Percentiles rank a stretch among this genome's conserved stretches.
Evolutionary conservation across 2,797 vertebrate genomes (phyloP).

Genomic region (Danio aesculapii): DNA sequence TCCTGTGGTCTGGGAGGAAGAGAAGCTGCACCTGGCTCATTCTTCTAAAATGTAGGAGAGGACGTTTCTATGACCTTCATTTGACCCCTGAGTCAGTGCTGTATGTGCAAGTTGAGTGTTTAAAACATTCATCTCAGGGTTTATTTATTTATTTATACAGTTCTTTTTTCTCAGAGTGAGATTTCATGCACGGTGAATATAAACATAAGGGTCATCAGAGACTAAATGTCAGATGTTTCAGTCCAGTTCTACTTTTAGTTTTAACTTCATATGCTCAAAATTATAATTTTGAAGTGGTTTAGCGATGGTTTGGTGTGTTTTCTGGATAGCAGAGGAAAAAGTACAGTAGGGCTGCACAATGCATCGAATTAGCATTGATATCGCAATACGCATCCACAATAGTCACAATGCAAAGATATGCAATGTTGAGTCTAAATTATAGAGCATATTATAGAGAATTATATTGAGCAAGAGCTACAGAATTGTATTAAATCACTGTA

Average conservation of each 20-base stretch:
- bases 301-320: no score
- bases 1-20: conserved; percentile 8
- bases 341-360: no score
- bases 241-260: not conserved
- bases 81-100: conserved; percentile 73
- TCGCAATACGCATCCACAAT: no score
- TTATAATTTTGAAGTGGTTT: no score
- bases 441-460: no score
- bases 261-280: not conserved
- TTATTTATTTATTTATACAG: not conserved
- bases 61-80: conserved; percentile 66
- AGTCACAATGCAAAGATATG: no score
- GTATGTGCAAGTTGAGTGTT: not conserved
- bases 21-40: conserved; percentile 11
- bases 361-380: no score
- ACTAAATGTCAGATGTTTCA: not conserved
- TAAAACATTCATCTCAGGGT: not conserved
- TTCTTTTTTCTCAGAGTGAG: not conserved
- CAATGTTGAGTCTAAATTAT: no score
- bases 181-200: not conserved
- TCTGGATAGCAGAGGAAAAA: no score
- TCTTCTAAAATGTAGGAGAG: conserved; percentile 9
- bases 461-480: no score
- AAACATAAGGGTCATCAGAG: not conserved
- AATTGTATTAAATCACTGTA: no score